Evolutionary conservation across 2,888 invertebrate species (phyloP).

Genomic region (Baccha elongata): DNA sequence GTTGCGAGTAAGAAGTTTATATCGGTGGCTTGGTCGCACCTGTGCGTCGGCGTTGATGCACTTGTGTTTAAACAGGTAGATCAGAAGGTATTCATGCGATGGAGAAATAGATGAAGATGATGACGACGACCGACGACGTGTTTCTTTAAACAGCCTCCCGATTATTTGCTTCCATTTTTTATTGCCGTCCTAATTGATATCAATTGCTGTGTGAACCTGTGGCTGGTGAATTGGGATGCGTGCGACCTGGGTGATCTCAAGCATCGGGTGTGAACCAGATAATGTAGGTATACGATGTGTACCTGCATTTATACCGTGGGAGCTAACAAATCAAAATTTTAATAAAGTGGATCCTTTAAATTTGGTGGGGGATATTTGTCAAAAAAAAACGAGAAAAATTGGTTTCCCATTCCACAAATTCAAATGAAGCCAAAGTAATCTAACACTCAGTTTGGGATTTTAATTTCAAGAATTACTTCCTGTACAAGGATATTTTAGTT

Average conservation of each 20-base stretch:
- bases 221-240: constrained; percentile 61
- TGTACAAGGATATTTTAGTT: not conserved
- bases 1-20: constrained; percentile 59
- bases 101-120: constrained; percentile 8
- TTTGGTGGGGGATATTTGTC: not conserved
- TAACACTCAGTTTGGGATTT: constrained; percentile 38
- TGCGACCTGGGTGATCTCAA: constrained; percentile 70
- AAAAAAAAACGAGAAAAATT: not conserved
- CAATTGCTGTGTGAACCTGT: constrained; percentile 73
- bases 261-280: constrained; percentile 68
- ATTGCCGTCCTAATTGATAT: constrained; percentile 72
- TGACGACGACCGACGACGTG: constrained; percentile 13
- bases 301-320: constrained; percentile 52
- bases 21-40: constrained; percentile 61
- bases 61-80: constrained; percentile 69
- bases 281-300: constrained; percentile 31
- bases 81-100: constrained; percentile 20
- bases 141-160: constrained; percentile 63
- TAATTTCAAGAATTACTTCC: constrained; percentile 49
- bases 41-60: constrained; percentile 45
- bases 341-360: not conserved
- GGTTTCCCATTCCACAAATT: constrained; percentile 15
- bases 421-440: constrained; percentile 43
- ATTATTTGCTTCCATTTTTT: constrained; percentile 73
- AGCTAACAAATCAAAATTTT: constrained; percentile 34